These are phyloP conservation scores for Misgurnus mizolepis DNA, from an alignment of 2,113 vertebrate species.

Conservation along the genomic window DNA sequence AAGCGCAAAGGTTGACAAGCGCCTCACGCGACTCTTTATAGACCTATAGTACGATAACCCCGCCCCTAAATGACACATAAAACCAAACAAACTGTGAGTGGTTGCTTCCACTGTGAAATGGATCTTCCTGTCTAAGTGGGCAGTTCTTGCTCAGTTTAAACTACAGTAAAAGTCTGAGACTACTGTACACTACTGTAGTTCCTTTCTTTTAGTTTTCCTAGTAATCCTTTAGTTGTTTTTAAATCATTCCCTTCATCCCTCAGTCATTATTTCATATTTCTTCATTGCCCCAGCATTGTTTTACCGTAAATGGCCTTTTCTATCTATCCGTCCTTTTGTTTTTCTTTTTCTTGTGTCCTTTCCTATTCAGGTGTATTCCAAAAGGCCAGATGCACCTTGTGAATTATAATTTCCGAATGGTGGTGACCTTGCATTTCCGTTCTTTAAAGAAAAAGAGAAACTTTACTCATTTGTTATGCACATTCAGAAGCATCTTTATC, in stretches of 20 bases:
- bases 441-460: slow-evolving; percentile 16
- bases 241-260: not conserved
- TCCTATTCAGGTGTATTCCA: too few species aligned
- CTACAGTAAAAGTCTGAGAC: too few species aligned
- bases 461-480: not conserved
- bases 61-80: too few species aligned
- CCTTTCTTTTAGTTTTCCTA: not conserved
- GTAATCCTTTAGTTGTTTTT: not conserved
- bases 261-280: not conserved
- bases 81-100: too few species aligned
- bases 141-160: too few species aligned
- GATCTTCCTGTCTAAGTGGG: too few species aligned
- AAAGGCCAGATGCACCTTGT: not conserved
- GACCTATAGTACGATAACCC: too few species aligned
- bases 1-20: too few species aligned
- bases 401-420: slow-evolving; percentile 6
- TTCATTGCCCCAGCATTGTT: not conserved
- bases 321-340: not conserved
- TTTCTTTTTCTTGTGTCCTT: not conserved
- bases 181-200: too few species aligned
- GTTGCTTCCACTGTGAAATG: too few species aligned
- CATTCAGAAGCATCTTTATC: slow-evolving; percentile 14
- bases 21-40: too few species aligned
- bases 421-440: not conserved
- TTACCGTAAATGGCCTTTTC: not conserved